Conservation (phyloP, 2,888 invertebrate genomes). For the Drosophila prolongata region DNA sequence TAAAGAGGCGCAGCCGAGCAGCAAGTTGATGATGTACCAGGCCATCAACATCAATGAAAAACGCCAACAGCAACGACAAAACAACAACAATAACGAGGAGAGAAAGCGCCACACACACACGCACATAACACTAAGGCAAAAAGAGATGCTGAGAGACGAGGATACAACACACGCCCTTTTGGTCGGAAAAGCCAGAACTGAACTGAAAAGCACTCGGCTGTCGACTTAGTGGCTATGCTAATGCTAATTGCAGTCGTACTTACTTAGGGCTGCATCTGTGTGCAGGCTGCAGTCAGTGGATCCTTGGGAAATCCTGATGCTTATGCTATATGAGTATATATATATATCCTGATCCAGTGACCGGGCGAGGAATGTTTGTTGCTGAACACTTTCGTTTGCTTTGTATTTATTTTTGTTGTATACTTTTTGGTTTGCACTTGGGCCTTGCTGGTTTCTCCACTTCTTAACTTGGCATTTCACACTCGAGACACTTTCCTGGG, state of each 20-base stretch:
- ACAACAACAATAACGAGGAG: slow-evolving; percentile 8
- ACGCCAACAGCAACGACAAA: slow-evolving; percentile 52
- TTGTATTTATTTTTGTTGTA: slow-evolving; percentile 16
- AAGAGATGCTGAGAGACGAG: slow-evolving; percentile 35
- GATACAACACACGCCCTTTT: slow-evolving; percentile 43
- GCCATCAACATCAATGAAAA: slow-evolving; percentile 54
- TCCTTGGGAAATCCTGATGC: slow-evolving; percentile 13
- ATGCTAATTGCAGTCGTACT: slow-evolving; percentile 31
- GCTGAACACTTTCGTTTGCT: slow-evolving; percentile 62
- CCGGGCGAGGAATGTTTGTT: slow-evolving; percentile 36
- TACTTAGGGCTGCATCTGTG: slow-evolving; percentile 43
- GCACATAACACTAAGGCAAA: not conserved
- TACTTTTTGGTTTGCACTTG: slow-evolving; percentile 12
- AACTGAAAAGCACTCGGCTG: slow-evolving; percentile 21
- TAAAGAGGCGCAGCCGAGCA: slow-evolving; percentile 66
- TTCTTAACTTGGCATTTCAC: slow-evolving; percentile 29
- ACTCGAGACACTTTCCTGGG: slow-evolving; percentile 36
- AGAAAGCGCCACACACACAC: slow-evolving; percentile 20
- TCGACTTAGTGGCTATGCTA: slow-evolving; percentile 27
- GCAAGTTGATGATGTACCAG: slow-evolving; percentile 60
- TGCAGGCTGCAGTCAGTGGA: slow-evolving; percentile 23
- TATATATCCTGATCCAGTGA: slow-evolving; percentile 30
- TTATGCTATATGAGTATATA: slow-evolving; percentile 10
- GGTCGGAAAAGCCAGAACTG: slow-evolving; percentile 28
- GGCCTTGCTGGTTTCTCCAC: slow-evolving; percentile 6